These are phyloP conservation scores for Eueremaeus valkanovi DNA, from an alignment of 2,888 invertebrate genomes.

Conservation along the genomic window DNA sequence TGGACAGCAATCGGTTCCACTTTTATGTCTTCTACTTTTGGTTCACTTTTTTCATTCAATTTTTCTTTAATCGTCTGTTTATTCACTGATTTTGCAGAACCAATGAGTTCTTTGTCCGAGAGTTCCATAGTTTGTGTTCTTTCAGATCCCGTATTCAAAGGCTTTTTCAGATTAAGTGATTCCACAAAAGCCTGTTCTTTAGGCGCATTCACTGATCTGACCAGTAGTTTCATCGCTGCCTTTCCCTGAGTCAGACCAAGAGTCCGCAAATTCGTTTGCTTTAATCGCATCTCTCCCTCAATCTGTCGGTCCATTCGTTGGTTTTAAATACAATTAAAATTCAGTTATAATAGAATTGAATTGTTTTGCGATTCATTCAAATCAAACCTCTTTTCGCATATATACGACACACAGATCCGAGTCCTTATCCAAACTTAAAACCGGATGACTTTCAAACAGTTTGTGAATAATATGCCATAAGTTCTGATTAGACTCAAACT, in stretches of 20 bases:
- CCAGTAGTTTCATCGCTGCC: constrained; percentile 62
- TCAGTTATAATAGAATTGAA: not conserved
- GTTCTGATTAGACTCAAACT: constrained; percentile 59
- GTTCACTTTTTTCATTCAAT: not conserved
- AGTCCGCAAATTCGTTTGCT: constrained; percentile 66
- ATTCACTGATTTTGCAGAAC: no score
- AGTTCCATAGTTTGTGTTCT: not conserved
- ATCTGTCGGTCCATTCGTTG: no score
- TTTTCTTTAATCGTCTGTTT: not conserved
- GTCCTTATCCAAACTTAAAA: not conserved
- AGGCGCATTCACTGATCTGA: not conserved
- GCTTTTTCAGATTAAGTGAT: constrained; percentile 31
- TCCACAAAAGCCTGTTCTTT: constrained; percentile 34
- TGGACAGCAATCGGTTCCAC: not conserved
- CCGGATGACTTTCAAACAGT: not conserved
- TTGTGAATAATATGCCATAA: constrained; percentile 59
- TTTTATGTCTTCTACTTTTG: not conserved
- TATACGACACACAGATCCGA: constrained; percentile 23
- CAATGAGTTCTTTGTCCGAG: not conserved
- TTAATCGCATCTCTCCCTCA: constrained; percentile 57
- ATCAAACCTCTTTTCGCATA: constrained; percentile 50
- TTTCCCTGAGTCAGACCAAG: constrained; percentile 73
- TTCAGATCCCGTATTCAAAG: not conserved
- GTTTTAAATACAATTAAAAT: no score
- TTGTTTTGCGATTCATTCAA: not conserved